These are phyloP conservation scores for Apeltes quadracus DNA, from an alignment of 2,113 vertebrate genomes.

Conservation along the genomic window DNA sequence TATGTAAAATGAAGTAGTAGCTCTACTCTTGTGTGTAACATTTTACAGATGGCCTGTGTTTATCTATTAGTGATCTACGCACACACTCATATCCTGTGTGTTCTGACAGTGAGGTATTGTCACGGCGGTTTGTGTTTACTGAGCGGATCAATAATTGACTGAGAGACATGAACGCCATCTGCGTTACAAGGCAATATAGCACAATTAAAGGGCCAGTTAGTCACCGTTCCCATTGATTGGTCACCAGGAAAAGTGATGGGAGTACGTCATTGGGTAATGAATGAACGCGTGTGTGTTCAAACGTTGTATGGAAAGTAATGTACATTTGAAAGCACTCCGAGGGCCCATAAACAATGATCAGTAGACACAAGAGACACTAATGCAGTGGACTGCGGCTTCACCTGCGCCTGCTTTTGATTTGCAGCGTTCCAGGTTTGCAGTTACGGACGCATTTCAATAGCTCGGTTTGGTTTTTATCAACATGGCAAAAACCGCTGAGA, in stretches of 20 bases:
- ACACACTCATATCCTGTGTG: constrained; percentile 20
- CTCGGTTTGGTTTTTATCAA: constrained; percentile 14
- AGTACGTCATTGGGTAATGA: constrained; percentile 26
- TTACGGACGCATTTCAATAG: constrained; percentile 35
- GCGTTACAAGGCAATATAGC: constrained; percentile 44
- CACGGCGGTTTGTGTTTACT: constrained; percentile 36
- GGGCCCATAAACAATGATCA: constrained; percentile 25
- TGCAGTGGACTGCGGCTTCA: constrained; percentile 5
- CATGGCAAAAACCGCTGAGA: background rate
- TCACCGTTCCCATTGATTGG: constrained; percentile 12
- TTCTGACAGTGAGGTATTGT: constrained; percentile 26
- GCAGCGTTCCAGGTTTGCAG: constrained; percentile 19
- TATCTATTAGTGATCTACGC: constrained; percentile 23
- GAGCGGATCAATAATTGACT: constrained; percentile 61
- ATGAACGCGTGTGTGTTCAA: constrained; percentile 9
- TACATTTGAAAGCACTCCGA: constrained; percentile 26
- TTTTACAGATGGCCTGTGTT: constrained; percentile 41
- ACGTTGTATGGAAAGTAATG: constrained; percentile 15
- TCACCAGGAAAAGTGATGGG: constrained; percentile 7
- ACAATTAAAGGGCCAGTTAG: constrained; percentile 49
- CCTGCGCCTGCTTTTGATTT: constrained; percentile 24
- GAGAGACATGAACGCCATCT: constrained; percentile 31
- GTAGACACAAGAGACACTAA: constrained; percentile 6
- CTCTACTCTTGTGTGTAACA: constrained; percentile 14
- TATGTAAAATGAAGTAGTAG: constrained; percentile 25